Evolutionary conservation across 2,888 invertebrate species (phyloP), one percentile per base, ranked within the genome.

Genomic region (Linyphia triangularis): DNA sequence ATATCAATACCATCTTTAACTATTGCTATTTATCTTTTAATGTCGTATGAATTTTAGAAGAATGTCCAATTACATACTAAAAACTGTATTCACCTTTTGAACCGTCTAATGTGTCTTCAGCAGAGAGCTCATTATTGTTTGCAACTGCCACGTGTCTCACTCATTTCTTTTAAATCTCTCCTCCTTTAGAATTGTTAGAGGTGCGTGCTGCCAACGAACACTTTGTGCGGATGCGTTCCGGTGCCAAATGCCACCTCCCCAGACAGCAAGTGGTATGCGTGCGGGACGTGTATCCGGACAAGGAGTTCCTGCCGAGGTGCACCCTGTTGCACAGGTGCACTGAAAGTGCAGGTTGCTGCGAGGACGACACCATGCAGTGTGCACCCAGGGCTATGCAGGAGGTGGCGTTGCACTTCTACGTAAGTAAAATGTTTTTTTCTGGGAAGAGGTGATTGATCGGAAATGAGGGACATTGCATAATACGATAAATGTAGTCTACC

Each of bases 331-430:
- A 97, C 92, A 95, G 96, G 90, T 98, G 98, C 93, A 95, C 96
- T 10, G 96, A 96, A 91, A 96, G 97, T 93, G 95, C 96, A 26
- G 97, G 97, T 79, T 98, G 98, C 93, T 98, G 98, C 92, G 85
- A 85, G 26, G 43, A 77, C n/a, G 90, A 90, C 1, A 63, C 37
- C 13, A 16, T 61, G 30, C 85, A 73, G 6, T 90, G 90, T 19
- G 85, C 30, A 16, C 86, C 90, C 6, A 83, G 65, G 24, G 82
- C 70, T 13, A 79, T 90, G 73, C 90, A 90, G 24, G 90, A 90
- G 26, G 90, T 90, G 1, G 85, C 63, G 10, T 33, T 90, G 16
- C 78, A 83, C 24, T 90, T 90, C 26, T 89, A 89, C 26, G 90
- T 90, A 61, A 89, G 90, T 83, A 10, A 26, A 24, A 9, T 5